Base-by-base conservation (phyloP, 2,888 invertebrate species). In the Agonopterix alstromeriana region DNA sequence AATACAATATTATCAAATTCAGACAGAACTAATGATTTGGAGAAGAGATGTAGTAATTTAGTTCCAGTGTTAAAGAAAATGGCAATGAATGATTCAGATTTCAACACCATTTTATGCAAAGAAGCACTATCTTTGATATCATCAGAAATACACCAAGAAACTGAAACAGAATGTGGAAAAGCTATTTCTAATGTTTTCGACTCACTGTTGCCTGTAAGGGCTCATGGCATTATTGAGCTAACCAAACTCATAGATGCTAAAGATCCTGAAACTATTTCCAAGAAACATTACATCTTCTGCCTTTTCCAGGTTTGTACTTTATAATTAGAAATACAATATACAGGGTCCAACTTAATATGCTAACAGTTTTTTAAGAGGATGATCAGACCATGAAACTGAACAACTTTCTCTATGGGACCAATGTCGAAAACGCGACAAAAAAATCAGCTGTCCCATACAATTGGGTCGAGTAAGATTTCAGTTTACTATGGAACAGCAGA, bases 181-280 rank as follows among this genome's bases (percentile, higher is more conserved):
- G 94, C 94, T 0, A 69, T 95, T 48, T 76, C 90, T 46, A 92
- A 95, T 73, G 82, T 93, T 12, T 91, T 91, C 64, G 94, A 95
- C 82, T 90, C 92, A 27, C 70, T 94, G 49, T 73, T 97, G 44
- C 96, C 96, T n/a, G 92, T 94, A 0, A 90, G 93, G 70, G 96
- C 94, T 9, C 96, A 97, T 79, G 97, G 94, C 7, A 82, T 97
- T 38, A 91, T 96, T 58, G 82, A 90, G 45, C 75, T 97, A 10
- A 91, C 92, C 10, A 93, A 92, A 79, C 83, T 97, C n/a, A 88
- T 97, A 46, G 90, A 93, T 63, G 77, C 77, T 11, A 90, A 88
- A 55, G 93, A 96, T 78, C 60, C 82, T 27, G 91, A 92, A 61
- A 90, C 93, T 8, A 67, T 93, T 53, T 87, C 91, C 1, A 92